A percentile compares a stretch with the other conserved stretches of the same genome.
Evolutionary conservation across 2,113 vertebrate genomes (phyloP).

Genomic region (Tauraco erythrolophus): DNA sequence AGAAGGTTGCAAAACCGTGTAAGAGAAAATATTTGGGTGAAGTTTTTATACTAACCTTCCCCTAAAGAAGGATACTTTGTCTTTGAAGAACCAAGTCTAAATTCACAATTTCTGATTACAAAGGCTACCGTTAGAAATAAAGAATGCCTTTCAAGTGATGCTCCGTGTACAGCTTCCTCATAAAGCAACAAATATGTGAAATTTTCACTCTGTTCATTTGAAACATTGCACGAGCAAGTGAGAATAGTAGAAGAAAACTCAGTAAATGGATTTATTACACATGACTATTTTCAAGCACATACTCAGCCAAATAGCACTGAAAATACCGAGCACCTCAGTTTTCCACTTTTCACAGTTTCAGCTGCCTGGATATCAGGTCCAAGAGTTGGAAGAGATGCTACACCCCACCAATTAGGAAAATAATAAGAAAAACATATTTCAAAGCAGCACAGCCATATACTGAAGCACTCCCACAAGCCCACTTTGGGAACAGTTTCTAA

Average conservation of each 20-base stretch:
- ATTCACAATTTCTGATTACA: neutral
- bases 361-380: neutral
- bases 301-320: neutral
- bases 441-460: neutral
- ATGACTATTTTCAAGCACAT: fast-evolving
- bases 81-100: neutral
- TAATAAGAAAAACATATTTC: neutral
- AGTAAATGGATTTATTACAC: neutral
- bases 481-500: neutral
- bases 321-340: neutral
- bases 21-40: neutral
- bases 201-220: neutral
- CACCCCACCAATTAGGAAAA: neutral
- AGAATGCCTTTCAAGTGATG: neutral
- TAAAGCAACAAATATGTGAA: neutral
- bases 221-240: neutral
- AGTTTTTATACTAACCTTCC: neutral
- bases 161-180: neutral
- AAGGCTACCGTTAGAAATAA: neutral
- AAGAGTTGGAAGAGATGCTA: neutral
- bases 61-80: neutral
- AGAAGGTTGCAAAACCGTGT: neutral
- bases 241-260: neutral
- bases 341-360: neutral
- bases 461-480: neutral